These are phyloP conservation scores for Iguana delicatissima DNA, from an alignment of 2,797 vertebrate species.

Conservation along the genomic window DNA sequence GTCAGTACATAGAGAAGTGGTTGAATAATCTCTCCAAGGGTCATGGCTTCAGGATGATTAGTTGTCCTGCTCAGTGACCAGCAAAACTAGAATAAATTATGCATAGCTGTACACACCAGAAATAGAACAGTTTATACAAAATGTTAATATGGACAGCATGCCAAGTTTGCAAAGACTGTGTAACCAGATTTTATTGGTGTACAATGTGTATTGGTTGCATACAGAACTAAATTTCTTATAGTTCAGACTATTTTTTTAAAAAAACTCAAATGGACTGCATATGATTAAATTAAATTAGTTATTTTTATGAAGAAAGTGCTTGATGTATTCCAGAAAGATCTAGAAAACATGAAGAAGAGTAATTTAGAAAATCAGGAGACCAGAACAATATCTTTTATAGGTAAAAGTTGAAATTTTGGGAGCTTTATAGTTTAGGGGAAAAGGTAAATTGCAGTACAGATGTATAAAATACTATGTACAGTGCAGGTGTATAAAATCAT, in stretches of 20 bases:
- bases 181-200: neutral
- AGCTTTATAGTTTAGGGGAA: neutral
- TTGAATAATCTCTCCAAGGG: neutral
- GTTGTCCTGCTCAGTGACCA: neutral
- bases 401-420: neutral
- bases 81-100: neutral
- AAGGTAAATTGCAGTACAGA: neutral
- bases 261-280: neutral
- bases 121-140: neutral
- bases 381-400: too few relatives aligned
- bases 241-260: neutral
- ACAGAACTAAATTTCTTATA: neutral
- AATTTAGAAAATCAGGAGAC: neutral
- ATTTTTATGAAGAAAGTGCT: too few relatives aligned
- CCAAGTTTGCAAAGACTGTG: neutral
- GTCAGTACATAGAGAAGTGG: neutral
- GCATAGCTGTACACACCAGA: neutral
- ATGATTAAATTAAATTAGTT: neutral
- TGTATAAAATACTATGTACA: too few relatives aligned
- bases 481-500: neutral
- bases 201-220: neutral
- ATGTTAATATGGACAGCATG: slow-evolving; percentile 1
- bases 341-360: neutral
- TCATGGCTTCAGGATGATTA: neutral
- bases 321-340: neutral